Conservation (phyloP, 2,797 vertebrate species). For the Steatocranus sp. region DNA sequence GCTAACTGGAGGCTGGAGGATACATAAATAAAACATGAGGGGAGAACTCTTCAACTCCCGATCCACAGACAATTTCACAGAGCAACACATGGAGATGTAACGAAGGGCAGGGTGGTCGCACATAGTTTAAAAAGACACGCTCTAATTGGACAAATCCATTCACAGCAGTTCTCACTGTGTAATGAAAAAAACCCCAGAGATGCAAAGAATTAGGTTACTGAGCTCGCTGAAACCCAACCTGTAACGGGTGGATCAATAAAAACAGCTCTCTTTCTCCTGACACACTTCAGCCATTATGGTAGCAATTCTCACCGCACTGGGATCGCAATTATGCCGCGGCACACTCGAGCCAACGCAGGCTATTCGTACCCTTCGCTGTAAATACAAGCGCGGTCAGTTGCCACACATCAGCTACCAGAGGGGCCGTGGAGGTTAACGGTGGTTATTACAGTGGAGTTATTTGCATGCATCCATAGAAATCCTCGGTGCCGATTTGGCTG, state of each 20-base stretch:
- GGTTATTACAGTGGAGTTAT: slow-evolving; percentile 36
- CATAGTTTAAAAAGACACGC: not conserved
- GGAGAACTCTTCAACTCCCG: slow-evolving; percentile 37
- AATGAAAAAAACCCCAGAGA: not conserved
- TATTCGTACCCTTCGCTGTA: slow-evolving; percentile 23
- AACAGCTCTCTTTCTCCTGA: not conserved
- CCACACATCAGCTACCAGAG: not conserved
- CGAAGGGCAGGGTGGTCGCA: not conserved
- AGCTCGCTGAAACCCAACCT: slow-evolving; percentile 28
- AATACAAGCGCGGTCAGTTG: slow-evolving; percentile 11
- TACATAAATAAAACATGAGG: slow-evolving; percentile 71
- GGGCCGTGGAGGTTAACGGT: slow-evolving; percentile 28
- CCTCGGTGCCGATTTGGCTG: slow-evolving; percentile 9
- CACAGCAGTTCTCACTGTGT: not conserved
- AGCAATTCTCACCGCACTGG: slow-evolving; percentile 26
- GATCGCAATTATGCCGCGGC: slow-evolving; percentile 30
- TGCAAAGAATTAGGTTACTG: slow-evolving; percentile 32
- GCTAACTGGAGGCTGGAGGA: slow-evolving; percentile 53
- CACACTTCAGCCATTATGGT: slow-evolving; percentile 28
- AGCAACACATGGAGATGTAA: slow-evolving; percentile 35
- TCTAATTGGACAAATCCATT: slow-evolving; percentile 43
- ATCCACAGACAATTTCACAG: slow-evolving; percentile 25
- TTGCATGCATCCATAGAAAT: slow-evolving; percentile 49
- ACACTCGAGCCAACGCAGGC: not conserved
- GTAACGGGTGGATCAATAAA: slow-evolving; percentile 54